Evolutionary conservation across 2,797 vertebrate species (phyloP).

Genomic region (Pangasius sanitwongsei): DNA sequence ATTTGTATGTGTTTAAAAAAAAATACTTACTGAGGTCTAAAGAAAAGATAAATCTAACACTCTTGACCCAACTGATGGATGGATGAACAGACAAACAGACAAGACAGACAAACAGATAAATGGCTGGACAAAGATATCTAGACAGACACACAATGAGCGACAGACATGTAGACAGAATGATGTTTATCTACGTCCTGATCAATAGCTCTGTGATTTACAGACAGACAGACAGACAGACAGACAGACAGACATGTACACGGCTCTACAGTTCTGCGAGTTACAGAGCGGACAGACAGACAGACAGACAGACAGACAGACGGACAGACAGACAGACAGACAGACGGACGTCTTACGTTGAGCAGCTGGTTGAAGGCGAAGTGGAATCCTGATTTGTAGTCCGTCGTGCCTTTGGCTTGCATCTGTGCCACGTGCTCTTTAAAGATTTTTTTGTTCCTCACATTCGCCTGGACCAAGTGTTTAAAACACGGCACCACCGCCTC

Average conservation of each 20-base stretch:
- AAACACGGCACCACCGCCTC: constrained; percentile 97
- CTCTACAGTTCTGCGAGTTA: not conserved
- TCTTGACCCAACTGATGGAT: constrained; percentile 27
- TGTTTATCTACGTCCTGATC: not conserved
- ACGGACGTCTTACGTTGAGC: constrained; percentile 83
- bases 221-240: not conserved
- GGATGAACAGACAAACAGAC: not conserved
- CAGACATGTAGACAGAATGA: not conserved
- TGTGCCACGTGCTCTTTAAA: constrained; percentile 94
- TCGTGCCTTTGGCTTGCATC: constrained; percentile 97
- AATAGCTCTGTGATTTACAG: not conserved
- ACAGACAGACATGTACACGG: not conserved
- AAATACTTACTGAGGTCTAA: constrained; percentile 23
- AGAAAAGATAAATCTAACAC: constrained; percentile 19
- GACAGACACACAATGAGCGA: not conserved
- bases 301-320: not conserved
- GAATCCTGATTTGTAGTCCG: constrained; percentile 97
- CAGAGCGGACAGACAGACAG: not conserved
- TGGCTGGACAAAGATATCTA: constrained; percentile 2
- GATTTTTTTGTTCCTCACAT: constrained; percentile 97
- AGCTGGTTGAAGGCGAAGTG: constrained; percentile 98
- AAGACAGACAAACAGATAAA: constrained; percentile 23
- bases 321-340: not conserved
- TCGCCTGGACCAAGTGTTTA: constrained; percentile 95
- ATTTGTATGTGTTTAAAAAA: not conserved